Conservation (phyloP, 2,888 invertebrate species). For the Spicauda simplicius region DNA sequence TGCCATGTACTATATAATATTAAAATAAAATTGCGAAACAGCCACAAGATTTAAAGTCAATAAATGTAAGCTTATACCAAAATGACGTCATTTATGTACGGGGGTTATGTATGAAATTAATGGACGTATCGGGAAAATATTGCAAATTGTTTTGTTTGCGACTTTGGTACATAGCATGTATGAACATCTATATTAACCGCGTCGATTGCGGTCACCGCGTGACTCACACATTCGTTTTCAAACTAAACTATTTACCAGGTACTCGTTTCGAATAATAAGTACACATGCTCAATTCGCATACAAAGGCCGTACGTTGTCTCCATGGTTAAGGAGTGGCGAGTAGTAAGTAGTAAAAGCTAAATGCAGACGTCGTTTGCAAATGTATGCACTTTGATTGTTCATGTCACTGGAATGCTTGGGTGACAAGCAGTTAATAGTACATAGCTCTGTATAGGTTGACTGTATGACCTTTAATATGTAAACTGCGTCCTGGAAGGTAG, state of each 20-base stretch:
- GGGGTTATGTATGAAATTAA: not conserved
- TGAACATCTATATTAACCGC: conserved; percentile 42
- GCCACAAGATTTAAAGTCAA: no score
- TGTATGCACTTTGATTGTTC: no score
- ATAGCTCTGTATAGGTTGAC: no score
- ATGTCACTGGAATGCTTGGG: no score
- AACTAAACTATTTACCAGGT: conserved; percentile 30
- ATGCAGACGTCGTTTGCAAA: no score
- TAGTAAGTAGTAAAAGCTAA: conserved; percentile 7
- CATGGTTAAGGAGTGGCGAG: not conserved
- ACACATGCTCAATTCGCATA: conserved; percentile 21
- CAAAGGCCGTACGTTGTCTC: conserved; percentile 14
- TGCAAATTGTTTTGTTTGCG: conserved; percentile 25
- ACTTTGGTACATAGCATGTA: conserved; percentile 28
- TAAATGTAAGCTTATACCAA: no score
- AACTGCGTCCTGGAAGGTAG: no score
- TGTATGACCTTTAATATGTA: no score
- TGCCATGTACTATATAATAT: no score
- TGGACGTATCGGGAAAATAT: not conserved
- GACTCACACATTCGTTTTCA: conserved; percentile 39
- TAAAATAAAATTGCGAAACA: no score
- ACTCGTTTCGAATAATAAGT: conserved; percentile 28
- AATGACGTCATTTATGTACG: not conserved
- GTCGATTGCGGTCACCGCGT: conserved; percentile 40
- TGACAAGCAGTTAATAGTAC: no score